Conservation (phyloP, 2,797 vertebrate genomes). For the Oophaga sylvatica region DNA sequence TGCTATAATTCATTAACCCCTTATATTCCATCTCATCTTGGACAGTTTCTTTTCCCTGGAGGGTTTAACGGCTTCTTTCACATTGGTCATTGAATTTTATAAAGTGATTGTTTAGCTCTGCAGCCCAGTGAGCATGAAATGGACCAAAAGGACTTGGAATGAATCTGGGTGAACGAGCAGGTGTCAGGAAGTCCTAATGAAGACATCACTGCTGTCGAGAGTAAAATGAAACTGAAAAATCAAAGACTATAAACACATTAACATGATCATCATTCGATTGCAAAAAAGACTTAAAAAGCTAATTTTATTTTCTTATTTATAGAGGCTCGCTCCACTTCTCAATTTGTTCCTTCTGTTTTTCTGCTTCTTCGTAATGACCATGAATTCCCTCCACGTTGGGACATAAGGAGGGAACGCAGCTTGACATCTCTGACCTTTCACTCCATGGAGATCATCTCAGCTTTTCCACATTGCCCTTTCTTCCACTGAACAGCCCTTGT, state of each 20-base stretch:
- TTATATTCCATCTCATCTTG: not conserved
- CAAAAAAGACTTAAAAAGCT: no score
- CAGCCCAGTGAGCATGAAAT: slow-evolving; percentile 22
- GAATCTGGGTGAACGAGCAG: not conserved
- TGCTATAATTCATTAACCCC: not conserved
- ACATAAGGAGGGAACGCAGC: not conserved
- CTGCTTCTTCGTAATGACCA: slow-evolving; percentile 9
- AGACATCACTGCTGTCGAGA: slow-evolving; percentile 2
- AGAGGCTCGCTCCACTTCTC: not conserved
- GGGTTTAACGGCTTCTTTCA: not conserved
- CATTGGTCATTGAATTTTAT: not conserved
- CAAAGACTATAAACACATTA: not conserved
- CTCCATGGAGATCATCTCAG: slow-evolving; percentile 18
- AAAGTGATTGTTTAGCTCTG: slow-evolving; percentile 32
- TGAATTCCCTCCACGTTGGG: slow-evolving; percentile 6
- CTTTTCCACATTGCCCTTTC: slow-evolving; percentile 31
- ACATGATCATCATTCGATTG: no score
- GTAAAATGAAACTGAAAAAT: not conserved
- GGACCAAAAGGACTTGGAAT: slow-evolving; percentile 29
- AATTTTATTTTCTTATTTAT: no score
- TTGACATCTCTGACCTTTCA: slow-evolving; percentile 28
- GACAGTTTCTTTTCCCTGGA: not conserved
- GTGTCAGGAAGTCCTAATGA: slow-evolving; percentile 8
- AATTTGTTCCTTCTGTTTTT: not conserved
- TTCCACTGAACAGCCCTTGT: slow-evolving; percentile 22